Evolutionary conservation across 2,113 vertebrate genomes (phyloP), one percentile per base, ranked within the genome.

Genomic region (Corythoichthys intestinalis): DNA sequence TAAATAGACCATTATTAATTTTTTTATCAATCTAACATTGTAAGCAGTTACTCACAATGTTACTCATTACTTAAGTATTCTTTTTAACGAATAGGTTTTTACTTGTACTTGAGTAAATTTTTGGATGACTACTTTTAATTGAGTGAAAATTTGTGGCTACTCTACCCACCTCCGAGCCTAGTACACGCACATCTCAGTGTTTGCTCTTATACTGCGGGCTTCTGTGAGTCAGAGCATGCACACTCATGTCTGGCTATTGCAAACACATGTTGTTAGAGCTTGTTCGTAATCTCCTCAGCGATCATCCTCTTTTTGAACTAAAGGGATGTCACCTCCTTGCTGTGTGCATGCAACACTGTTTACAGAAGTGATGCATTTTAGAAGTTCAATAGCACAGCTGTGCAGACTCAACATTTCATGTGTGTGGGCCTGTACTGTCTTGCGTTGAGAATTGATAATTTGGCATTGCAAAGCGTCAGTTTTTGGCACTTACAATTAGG

Each of bases 321-420:
- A 81, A 77, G 37, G 3, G 56, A 71, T 73, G 66, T 57, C 76
- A 72, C 73, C 69, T 72, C 71, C 68, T 77, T 72, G 53, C 60
- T 72, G 48, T 70, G 49, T 28, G 50, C 41, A 39, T 34, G 53
- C 20, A 34, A 53, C 37, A 79, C 75, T 74, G 72, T 88, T 86
- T 85, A 74, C 73, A 54, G 9, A 37, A 76, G 73, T 67, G 38
- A 66, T 72, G 41, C 80, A 72, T 89, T 83, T 82, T 70, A 80
- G 76, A 28, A 28, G 20, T 28, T 77, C 63, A 38, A 71, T 73
- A 73, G 77, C 70, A 73, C 83, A 89, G 82, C 87, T 89, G 85
- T 77, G 83, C 69, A 91, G 90, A 91, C 90, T 92, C 88, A 92
- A 91, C 87, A 88, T 71, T 44, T 53, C 12, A 49, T 59, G 66